phyloP scores from a whole-genome alignment of 2,888 invertebrate genomes.

The Chromoteleia sp. region DNA sequence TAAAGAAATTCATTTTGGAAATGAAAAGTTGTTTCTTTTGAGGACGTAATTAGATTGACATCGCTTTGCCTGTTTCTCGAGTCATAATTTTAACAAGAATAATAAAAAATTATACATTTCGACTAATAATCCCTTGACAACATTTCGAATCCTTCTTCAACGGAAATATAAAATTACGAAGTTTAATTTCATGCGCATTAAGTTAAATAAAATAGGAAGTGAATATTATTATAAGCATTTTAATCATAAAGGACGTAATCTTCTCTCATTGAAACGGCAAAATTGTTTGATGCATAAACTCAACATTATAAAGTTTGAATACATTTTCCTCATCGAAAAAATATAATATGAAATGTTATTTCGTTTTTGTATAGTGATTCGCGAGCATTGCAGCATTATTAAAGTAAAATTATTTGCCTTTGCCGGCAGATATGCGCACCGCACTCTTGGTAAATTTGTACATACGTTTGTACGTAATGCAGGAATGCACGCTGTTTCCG shows the following conservation, averaged over 20 bases:
- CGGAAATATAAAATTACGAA: slow-evolving; percentile 10
- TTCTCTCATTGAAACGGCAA: slow-evolving; percentile 8
- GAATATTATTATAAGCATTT: slow-evolving; percentile 46
- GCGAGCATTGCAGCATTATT: slow-evolving; percentile 47
- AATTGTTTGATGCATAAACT: slow-evolving; percentile 36
- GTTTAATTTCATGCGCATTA: slow-evolving; percentile 39
- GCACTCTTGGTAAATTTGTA: slow-evolving; percentile 54
- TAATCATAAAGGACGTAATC: slow-evolving; percentile 24
- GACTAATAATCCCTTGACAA: slow-evolving; percentile 9
- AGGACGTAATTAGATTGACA: neutral
- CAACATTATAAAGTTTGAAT: slow-evolving; percentile 35
- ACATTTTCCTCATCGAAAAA: slow-evolving; percentile 27
- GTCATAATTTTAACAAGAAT: neutral
- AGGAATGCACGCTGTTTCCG: slow-evolving; percentile 67
- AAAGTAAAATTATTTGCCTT: slow-evolving; percentile 58
- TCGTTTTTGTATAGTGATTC: slow-evolving; percentile 28
- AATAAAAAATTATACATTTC: slow-evolving; percentile 11
- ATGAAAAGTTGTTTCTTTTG: neutral
- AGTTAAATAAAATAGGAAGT: slow-evolving; percentile 5
- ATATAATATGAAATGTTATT: slow-evolving; percentile 49
- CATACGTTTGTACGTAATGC: slow-evolving; percentile 63
- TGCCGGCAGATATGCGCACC: slow-evolving; percentile 43
- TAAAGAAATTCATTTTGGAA: slow-evolving; percentile 19
- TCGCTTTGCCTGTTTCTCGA: neutral
- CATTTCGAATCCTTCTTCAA: slow-evolving; percentile 1